Percentiles rank a stretch among this genome's conserved stretches.
Conservation (phyloP, 2,797 vertebrate genomes). For the Rhinoraja longicauda region DNA sequence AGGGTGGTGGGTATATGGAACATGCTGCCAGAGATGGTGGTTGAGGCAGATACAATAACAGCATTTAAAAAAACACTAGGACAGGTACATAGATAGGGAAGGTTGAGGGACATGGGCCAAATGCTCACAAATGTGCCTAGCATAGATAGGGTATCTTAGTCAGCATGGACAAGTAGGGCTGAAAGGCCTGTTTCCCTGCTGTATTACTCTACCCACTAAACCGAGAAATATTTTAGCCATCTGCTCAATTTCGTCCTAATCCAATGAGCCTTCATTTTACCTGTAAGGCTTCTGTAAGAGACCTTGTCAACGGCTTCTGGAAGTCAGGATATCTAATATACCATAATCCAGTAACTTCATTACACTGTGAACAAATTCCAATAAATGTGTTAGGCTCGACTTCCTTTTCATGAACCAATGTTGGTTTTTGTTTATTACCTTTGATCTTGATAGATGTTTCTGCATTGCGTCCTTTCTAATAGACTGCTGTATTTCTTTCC, state of each 20-base stretch:
- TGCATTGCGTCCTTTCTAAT: conserved; percentile 29
- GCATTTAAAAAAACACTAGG: no score
- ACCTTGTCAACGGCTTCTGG: conserved; percentile 18
- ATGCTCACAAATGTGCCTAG: no score
- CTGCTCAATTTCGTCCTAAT: neutral
- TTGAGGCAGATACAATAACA: no score
- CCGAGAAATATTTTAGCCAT: neutral
- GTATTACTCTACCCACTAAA: neutral
- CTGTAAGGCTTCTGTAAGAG: conserved; percentile 21
- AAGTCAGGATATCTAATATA: conserved; percentile 34
- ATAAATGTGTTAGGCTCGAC: conserved; percentile 33
- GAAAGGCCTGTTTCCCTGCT: no score
- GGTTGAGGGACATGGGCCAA: no score
- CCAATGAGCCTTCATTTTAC: neutral
- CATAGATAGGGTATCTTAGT: no score
- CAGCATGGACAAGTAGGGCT: no score
- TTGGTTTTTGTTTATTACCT: conserved; percentile 37
- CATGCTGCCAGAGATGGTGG: no score
- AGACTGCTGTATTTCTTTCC: neutral
- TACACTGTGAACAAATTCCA: conserved; percentile 26
- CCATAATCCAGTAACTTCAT: conserved; percentile 25
- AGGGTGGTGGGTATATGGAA: no score
- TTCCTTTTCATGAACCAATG: conserved; percentile 31
- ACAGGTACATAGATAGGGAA: no score
- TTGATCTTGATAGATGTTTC: conserved; percentile 37